Base-by-base conservation (phyloP, 2,797 vertebrate species). In the Intellagama lesueurii region DNA sequence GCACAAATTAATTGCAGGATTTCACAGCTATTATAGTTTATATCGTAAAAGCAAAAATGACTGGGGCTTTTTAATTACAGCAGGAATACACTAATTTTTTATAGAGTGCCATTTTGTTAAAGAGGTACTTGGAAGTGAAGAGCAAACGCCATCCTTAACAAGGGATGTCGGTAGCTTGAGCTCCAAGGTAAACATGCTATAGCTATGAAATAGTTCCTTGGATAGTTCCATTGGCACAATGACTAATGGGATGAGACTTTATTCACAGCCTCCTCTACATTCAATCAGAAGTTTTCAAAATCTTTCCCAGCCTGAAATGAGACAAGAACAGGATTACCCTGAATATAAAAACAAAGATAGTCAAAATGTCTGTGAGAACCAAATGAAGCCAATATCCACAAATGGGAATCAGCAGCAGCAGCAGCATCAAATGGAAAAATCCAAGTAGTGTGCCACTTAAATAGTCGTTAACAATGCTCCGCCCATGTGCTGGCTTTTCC, bases 1-100 rank as follows among this genome's bases (percentile, higher is more conserved):
- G 96, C 90, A 0, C 96, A 96, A 97, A 97, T 97, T 97, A 97
- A 97, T 97, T 97, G 96, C 19, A 0, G 95, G 95, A 95, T 97
- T 97, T 97, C 97, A 97, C 96, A 96, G 96, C 96, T 96, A 96
- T 97, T 97, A 97, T 94, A 97, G 97, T 97, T 97, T 97, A 96
- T 97, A 97, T 96, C 97, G 97, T 97, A 97, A 97, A 97, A 96
- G 96, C 96, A 96, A 96, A 97, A 97, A 96, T 96, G 96, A 97
- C 96, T 95, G 92, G 94, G 96, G 95, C 96, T 96, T 96, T 97
- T 97, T 97, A 97, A 97, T 97, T 97, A 97, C 97, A 96, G 95
- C 93, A 95, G 96, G 96, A 96, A 95, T 95, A 96, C 96, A 96
- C 96, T 97, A 96, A 97, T 97, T 97, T 97, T 97, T 97, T 97